Base-by-base conservation (phyloP, 2,888 invertebrate species). In the Tromatobia lineatoria region DNA sequence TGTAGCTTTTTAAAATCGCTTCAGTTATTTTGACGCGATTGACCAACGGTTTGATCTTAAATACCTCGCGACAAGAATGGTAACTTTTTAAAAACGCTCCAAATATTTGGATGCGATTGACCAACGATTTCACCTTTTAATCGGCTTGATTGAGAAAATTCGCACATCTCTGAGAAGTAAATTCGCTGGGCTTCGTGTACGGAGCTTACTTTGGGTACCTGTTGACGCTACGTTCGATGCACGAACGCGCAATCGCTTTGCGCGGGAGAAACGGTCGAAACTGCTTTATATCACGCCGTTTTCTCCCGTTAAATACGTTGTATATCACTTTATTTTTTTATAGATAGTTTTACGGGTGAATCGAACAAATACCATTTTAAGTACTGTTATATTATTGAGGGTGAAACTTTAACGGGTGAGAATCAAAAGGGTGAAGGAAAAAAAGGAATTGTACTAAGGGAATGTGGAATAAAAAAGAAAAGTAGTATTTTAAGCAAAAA, bases 171-270 rank as follows among this genome's bases (percentile, higher is more conserved):
- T 34, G 50, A 52, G 13, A 11, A 45, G 1, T 15, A 57, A 59
- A 11, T 73, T 66, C 42, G 34, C 47, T n/a, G 71, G 23, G 42
- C 73, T 66, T 76, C 80, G 52, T 6, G 15, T 66, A 73, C 69
- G 50, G 80, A 83, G 83, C 80, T 85, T 85, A 85, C 85, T 85
- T 85, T 82, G 64, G 70, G 85, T 85, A 85, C 85, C 85, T 85
- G 85, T 82, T 82, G 74, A 82, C 74, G 78, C 78, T 29, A 67
- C 70, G 34, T 57, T 80, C 66, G 64, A 20, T 20, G 69, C 50
- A 57, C 73, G 71, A 61, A 76, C 61, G 25, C 50, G 71, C 71
- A 82, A 76, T 76, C 57, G 80, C 80, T 83, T 75, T 54, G 34
- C 57, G 70, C 66, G 71, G 57, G 73, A 45, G 59, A n/a, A 54